Base-by-base conservation (phyloP, 37 sponge, comb jelly and placozoan genomes). In the Ephydatia muelleri region DNA sequence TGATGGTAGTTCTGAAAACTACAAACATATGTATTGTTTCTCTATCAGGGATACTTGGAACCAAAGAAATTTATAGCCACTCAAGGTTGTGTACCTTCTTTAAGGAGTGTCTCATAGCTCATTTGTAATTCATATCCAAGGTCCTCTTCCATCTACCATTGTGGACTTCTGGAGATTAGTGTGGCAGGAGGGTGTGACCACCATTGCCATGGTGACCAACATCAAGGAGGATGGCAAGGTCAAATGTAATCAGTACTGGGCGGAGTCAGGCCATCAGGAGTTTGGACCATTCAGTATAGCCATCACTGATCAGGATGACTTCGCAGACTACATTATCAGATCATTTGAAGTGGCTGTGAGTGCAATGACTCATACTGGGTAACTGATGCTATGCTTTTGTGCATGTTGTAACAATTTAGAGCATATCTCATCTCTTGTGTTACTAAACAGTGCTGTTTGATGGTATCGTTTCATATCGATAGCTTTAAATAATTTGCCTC, bases 181-280 rank as follows among this genome's bases (percentile, higher is more conserved):
- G 6, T 93, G 94, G 94, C 87, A 88, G 73, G 90, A 93, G 79
- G 72, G 72, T 19, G 69, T 83, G 21, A 75, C 84, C 26, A 66
- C 79, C 48, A 83, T 93, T 35, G 94, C 90, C 71, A 93, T 94
- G 94, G 73, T 94, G 26, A 94, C 94, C 74, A 86, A 91, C 69
- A 28, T 94, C 68, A 75, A 78, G 39, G 94, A 93, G 65, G 80
- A 69, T 6, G 68, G 26, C 39, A 93, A 86, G 88, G 76, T 86
- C 74, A 93, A 93, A 76, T 93, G 93, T 75, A 80, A 89, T 65
- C 86, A 79, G 84, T 93, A 93, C 80, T 93, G 93, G 93, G 90
- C 93, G 4, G 67, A 73, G 31, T 29, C 6, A 5, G 92, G 84
- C 2, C 3, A 39, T 25, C 65, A 67, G 29, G 47, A 48, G n/a